These are phyloP conservation scores for Drosophila athabasca DNA, from an alignment of 1,140 invertebrate genomes.

Conservation along the genomic window DNA sequence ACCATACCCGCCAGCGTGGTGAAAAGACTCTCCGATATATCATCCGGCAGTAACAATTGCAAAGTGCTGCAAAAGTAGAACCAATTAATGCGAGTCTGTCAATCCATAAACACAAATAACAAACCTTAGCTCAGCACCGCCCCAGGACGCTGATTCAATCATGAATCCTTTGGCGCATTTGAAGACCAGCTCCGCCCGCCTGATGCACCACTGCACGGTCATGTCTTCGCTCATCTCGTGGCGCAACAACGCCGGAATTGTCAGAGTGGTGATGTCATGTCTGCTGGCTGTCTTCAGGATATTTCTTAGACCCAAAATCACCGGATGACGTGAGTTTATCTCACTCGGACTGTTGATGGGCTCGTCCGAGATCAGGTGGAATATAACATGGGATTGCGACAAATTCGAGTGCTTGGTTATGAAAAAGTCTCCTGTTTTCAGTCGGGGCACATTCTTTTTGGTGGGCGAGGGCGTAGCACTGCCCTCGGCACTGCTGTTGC, in stretches of 20 bases:
- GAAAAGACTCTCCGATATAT: conserved; percentile 94
- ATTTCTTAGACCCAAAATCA: conserved; percentile 97
- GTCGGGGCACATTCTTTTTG: conserved; percentile 84
- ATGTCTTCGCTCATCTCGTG: conserved; percentile 99
- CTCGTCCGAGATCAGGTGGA: conserved; percentile 96
- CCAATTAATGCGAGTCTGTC: neutral
- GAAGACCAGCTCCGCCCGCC: conserved; percentile 97
- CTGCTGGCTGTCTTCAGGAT: conserved; percentile 96
- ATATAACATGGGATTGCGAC: conserved; percentile 96
- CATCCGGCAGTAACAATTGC: conserved; percentile 87
- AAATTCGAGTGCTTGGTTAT: conserved; percentile 98
- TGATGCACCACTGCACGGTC: conserved; percentile 98
- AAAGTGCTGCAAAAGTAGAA: conserved; percentile 62
- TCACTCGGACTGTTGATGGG: conserved; percentile 88
- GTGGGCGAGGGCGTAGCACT: conserved; percentile 60
- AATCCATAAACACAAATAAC: neutral
- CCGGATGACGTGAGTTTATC: conserved; percentile 97
- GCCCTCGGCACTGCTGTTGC: conserved; percentile 40
- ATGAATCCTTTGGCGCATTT: conserved; percentile 99
- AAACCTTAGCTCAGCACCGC: conserved; percentile 91
- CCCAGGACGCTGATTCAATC: conserved; percentile 98
- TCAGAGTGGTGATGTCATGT: conserved; percentile 96
- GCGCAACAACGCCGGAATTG: conserved; percentile 95
- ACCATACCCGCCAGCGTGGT: conserved; percentile 93
- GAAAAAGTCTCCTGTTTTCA: conserved; percentile 96